Evolutionary conservation across 2,113 vertebrate species (phyloP), one percentile per base, ranked within the genome.

Genomic region (Fregata magnificens): DNA sequence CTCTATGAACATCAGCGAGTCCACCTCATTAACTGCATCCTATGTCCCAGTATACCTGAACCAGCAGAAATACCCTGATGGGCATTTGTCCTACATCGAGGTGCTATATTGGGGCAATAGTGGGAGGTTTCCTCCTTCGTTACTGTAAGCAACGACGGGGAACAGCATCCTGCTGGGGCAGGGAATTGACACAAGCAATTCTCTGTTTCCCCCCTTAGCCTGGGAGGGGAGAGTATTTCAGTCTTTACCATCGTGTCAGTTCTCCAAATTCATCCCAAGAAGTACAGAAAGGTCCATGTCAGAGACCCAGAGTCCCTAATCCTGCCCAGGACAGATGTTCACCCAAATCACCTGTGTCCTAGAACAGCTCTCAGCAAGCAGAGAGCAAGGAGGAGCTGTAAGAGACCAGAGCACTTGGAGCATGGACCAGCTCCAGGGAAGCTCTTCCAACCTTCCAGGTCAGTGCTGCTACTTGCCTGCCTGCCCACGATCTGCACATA

Each of bases 1-100:
- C 56, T 42, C 50, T 47, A 2, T 0, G 16, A 47, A 13, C 42
- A 40, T 6, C 1, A 0, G 12, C 10, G 36, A 42, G 6, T 15
- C 16, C 74, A 19, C 40, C 67, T 32, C 18, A 5, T 12, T 21
- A 21, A 21, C 45, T 16, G 28, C 3, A 3, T 18, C n/a, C 49
- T 16, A 4, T 3, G 4, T 49, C 49, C 55, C 34, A 47, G 47
- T 2, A 7, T 1, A 20, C 16, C 40, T 16, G 42, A 58, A 52
- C 25, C 81, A 59, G 44, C 24, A 18, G 59, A 20, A 50, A 47
- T 4, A 72, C 53, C 45, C 53, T 9, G n/a, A 47, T 4, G 49
- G 55, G 40, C 0, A 0, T 38, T 62, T 70, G 44, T 14, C n/a
- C 59, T 82, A 19, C 55, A 31, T 31, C 3, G 0, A 18, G 58